These are phyloP conservation scores for Halichoeres trimaculatus DNA, from an alignment of 2,113 vertebrate genomes.

Conservation along the genomic window DNA sequence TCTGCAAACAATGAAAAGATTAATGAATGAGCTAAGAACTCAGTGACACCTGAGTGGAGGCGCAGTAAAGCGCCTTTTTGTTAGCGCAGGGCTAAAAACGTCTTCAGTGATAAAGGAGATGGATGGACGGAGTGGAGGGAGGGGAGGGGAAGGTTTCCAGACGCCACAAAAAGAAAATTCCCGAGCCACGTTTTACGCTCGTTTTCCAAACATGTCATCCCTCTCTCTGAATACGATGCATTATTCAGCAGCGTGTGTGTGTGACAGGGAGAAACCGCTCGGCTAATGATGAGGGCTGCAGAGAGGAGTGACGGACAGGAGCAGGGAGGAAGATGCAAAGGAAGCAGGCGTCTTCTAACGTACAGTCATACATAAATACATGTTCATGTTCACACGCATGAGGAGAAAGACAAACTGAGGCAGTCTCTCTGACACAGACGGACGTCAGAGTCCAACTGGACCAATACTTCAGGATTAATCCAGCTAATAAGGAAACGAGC, in stretches of 20 bases:
- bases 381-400: too few species aligned
- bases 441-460: too few species aligned
- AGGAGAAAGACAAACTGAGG: too few species aligned
- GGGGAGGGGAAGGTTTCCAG: too few species aligned
- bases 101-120: not conserved
- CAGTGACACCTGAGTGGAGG: not conserved
- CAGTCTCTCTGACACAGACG: too few species aligned
- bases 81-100: constrained; percentile 6
- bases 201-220: not conserved
- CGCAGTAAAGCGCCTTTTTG: constrained; percentile 24
- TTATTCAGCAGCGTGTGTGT: not conserved
- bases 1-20: not conserved
- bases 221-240: not conserved
- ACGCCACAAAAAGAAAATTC: not conserved
- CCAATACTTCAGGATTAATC: too few species aligned
- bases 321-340: not conserved
- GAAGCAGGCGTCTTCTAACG: too few species aligned
- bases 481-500: not conserved
- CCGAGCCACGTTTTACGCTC: not conserved
- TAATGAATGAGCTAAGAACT: constrained; percentile 10
- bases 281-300: constrained; percentile 7
- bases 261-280: not conserved
- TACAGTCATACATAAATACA: too few species aligned
- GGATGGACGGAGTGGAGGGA: not conserved
- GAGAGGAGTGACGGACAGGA: not conserved